phyloP scores from a whole-genome alignment of 2,797 vertebrate species.

The Paratrypauchen microcephalus region DNA sequence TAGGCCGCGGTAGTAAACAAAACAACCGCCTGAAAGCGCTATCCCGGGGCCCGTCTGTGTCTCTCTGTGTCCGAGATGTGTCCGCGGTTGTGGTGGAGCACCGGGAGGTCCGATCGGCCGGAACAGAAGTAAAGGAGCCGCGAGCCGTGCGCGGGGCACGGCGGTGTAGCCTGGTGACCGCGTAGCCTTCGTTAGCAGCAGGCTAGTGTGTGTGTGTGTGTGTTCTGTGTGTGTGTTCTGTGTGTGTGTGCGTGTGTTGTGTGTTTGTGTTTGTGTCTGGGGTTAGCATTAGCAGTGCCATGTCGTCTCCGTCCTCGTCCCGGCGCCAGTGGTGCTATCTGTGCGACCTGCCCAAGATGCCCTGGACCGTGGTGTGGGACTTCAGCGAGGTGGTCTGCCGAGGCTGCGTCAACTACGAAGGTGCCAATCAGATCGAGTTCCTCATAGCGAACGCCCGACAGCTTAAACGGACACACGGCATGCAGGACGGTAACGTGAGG shows the following conservation, averaged over 20 bases:
- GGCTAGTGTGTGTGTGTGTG: background rate
- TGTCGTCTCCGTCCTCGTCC: slow-evolving; percentile 81
- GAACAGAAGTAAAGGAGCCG: background rate
- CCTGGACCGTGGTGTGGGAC: slow-evolving; percentile 93
- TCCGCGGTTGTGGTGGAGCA: slow-evolving; percentile 12
- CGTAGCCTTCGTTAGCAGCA: slow-evolving; percentile 9
- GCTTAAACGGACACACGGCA: slow-evolving; percentile 82
- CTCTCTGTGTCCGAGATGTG: slow-evolving; percentile 18
- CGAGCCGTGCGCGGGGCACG: background rate
- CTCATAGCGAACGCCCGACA: slow-evolving; percentile 86
- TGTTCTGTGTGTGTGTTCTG: too few relatives aligned
- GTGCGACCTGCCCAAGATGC: slow-evolving; percentile 91
- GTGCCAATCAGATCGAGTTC: slow-evolving; percentile 87
- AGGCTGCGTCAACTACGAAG: slow-evolving; percentile 92
- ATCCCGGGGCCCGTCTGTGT: slow-evolving; percentile 6
- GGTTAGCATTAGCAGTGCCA: slow-evolving; percentile 51
- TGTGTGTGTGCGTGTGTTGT: too few relatives aligned
- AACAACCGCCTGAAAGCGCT: slow-evolving; percentile 44
- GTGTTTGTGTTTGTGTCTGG: background rate
- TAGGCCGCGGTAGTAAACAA: slow-evolving; percentile 74
- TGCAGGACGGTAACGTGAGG: slow-evolving; percentile 84
- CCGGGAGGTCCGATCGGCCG: background rate
- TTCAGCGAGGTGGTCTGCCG: slow-evolving; percentile 91
- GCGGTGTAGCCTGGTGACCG: slow-evolving; percentile 24
- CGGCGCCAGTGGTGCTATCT: slow-evolving; percentile 91